phyloP scores from a whole-genome alignment of 2,888 invertebrate species.

The Melanostoma mellinum region DNA sequence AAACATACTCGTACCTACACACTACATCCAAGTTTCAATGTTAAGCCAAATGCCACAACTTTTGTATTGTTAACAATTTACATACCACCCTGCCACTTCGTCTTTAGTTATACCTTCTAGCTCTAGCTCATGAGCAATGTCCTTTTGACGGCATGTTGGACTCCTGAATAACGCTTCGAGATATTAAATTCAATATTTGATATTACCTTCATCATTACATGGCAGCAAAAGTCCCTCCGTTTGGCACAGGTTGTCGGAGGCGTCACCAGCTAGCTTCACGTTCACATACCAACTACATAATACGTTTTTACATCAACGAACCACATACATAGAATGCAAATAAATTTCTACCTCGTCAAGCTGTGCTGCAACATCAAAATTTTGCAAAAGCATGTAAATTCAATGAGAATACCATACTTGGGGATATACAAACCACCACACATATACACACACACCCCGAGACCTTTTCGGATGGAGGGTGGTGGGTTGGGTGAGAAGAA shows the following conservation, averaged over 20 bases:
- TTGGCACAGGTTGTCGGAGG: conserved; percentile 35
- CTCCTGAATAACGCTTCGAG: conserved; percentile 29
- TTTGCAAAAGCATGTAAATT: conserved; percentile 40
- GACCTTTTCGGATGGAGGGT: background rate
- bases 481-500: background rate
- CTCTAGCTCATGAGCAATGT: conserved; percentile 1
- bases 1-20: background rate
- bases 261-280: background rate
- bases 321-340: conserved; percentile 50
- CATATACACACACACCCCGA: too few species aligned
- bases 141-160: conserved; percentile 51
- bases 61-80: conserved; percentile 6
- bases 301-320: conserved; percentile 10
- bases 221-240: conserved; percentile 17
- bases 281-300: background rate
- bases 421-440: background rate
- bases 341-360: conserved; percentile 42
- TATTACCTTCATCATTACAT: conserved; percentile 34
- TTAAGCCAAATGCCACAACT: conserved; percentile 23
- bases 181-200: conserved; percentile 63
- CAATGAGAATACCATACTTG: conserved; percentile 20
- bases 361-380: conserved; percentile 15
- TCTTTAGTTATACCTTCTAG: background rate
- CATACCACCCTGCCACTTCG: background rate
- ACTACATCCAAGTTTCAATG: conserved; percentile 40